phyloP scores from a whole-genome alignment of 2,888 invertebrate species.

The Parnassius apollo region DNA sequence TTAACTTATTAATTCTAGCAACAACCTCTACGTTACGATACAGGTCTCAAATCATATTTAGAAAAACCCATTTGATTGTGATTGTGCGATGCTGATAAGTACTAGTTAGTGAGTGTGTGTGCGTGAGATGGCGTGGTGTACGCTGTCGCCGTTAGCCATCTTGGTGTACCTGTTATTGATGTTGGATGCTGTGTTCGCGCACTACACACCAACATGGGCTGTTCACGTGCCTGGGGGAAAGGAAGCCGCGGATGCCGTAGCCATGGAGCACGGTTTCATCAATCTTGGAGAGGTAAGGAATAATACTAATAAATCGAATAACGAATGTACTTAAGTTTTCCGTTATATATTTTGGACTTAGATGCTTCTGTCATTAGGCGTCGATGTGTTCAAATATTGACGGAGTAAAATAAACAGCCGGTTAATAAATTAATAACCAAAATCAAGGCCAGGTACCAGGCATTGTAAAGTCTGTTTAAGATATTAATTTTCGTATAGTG shows the following conservation, averaged over 20 bases:
- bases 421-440: too few species aligned
- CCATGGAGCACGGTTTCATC: constrained; percentile 90
- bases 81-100: constrained; percentile 77
- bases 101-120: constrained; percentile 69
- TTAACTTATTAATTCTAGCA: background rate
- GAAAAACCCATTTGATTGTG: constrained; percentile 34
- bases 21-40: background rate
- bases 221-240: constrained; percentile 88
- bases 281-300: constrained; percentile 91
- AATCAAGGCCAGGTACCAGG: too few species aligned
- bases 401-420: too few species aligned
- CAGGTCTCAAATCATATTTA: background rate
- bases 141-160: constrained; percentile 54
- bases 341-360: too few species aligned
- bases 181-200: constrained; percentile 57
- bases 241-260: constrained; percentile 86
- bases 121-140: constrained; percentile 71
- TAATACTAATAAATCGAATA: too few species aligned
- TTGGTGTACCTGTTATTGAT: constrained; percentile 49
- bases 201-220: constrained; percentile 93
- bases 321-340: too few species aligned
- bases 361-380: too few species aligned
- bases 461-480: too few species aligned
- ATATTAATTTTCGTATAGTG: too few species aligned
- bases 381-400: too few species aligned